These are phyloP conservation scores for Ennomos erosarius DNA, from an alignment of 2,888 invertebrate genomes.

Conservation along the genomic window DNA sequence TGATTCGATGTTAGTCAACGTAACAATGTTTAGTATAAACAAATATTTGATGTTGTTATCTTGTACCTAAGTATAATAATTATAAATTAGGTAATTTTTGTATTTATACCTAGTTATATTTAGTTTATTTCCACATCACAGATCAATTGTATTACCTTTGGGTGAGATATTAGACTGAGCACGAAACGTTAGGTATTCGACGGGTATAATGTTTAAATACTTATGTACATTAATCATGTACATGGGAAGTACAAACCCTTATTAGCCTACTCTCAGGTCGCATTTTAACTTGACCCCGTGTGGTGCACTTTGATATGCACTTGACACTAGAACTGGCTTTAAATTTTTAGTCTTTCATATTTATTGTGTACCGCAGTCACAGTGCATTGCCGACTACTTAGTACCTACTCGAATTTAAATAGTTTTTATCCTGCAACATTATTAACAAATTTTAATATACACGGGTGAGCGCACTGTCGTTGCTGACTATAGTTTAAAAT, in stretches of 20 bases:
- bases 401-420: conserved; percentile 38
- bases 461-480: conserved; percentile 40
- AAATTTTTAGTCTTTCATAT: conserved; percentile 49
- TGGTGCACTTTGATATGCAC: conserved; percentile 17
- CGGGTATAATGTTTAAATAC: conserved; percentile 47
- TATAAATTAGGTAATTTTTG: conserved; percentile 58
- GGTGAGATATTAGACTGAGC: conserved; percentile 68
- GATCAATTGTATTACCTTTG: conserved; percentile 42
- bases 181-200: conserved; percentile 50
- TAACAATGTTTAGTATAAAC: conserved; percentile 53
- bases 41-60: conserved; percentile 59
- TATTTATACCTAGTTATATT: conserved; percentile 25
- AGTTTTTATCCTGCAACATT: conserved; percentile 27
- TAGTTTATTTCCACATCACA: conserved; percentile 37
- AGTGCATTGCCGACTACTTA: conserved; percentile 31
- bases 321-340: conserved; percentile 34
- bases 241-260: conserved; percentile 47
- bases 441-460: conserved; percentile 15
- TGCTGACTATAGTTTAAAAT: conserved; percentile 45
- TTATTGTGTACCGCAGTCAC: conserved; percentile 49
- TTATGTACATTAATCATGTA: conserved; percentile 41
- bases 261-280: conserved; percentile 18
- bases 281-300: conserved; percentile 6
- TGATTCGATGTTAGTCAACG: conserved; percentile 19
- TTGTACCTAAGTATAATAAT: conserved; percentile 45